phyloP scores from a whole-genome alignment of 2,113 vertebrate species.

The Podocnemis expansa region DNA sequence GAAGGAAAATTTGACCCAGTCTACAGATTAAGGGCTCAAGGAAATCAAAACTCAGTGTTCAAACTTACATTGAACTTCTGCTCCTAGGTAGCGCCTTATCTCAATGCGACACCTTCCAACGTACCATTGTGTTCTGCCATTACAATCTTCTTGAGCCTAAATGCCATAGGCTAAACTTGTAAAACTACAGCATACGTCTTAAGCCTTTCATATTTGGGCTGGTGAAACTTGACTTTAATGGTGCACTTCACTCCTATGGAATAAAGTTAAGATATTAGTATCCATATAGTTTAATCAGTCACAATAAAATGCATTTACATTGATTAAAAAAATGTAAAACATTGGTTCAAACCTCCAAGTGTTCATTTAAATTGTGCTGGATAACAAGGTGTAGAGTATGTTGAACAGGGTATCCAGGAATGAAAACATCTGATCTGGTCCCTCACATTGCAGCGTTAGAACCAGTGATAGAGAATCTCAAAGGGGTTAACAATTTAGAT shows the following conservation, averaged over 20 bases:
- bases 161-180: background rate
- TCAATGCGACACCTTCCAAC: background rate
- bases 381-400: background rate
- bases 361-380: background rate
- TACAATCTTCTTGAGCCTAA: background rate
- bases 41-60: slow-evolving; percentile 24
- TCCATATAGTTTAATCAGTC: slow-evolving; percentile 23
- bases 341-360: background rate
- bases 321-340: background rate
- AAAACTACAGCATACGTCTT: background rate
- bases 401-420: background rate
- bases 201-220: background rate
- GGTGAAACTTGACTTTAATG: slow-evolving; percentile 19
- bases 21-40: slow-evolving; percentile 55
- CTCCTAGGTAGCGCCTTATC: background rate
- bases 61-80: background rate
- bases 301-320: background rate
- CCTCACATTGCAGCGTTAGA: background rate
- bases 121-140: background rate
- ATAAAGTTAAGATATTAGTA: background rate
- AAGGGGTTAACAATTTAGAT: background rate
- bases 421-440: background rate
- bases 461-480: background rate
- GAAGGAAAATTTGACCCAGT: slow-evolving; percentile 35
- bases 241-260: background rate